These are phyloP conservation scores for Leptarthrus brevirostris DNA, from an alignment of 2,888 invertebrate species.

Conservation along the genomic window DNA sequence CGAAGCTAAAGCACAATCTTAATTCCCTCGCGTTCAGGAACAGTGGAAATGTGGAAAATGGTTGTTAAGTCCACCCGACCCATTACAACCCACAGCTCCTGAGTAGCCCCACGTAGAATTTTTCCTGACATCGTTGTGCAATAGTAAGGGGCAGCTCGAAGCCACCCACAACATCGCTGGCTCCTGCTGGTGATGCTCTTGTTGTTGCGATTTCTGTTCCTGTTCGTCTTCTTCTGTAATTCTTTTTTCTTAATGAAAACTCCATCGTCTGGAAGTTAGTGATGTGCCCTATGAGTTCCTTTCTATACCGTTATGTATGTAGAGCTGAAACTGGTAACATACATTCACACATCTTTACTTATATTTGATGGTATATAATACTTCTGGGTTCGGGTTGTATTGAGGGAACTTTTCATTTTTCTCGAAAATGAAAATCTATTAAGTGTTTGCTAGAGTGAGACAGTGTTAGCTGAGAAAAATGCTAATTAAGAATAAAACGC, in stretches of 20 bases:
- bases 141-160: not conserved
- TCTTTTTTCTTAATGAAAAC: slow-evolving; percentile 53
- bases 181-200: not conserved
- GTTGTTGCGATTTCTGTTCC: slow-evolving; percentile 37
- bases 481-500: slow-evolving; percentile 54
- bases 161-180: not conserved
- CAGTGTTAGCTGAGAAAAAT: slow-evolving; percentile 50
- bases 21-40: slow-evolving; percentile 40
- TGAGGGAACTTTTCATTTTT: slow-evolving; percentile 41
- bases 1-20: slow-evolving; percentile 6
- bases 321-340: slow-evolving; percentile 25
- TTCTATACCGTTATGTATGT: slow-evolving; percentile 46
- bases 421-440: slow-evolving; percentile 52
- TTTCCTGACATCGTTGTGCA: slow-evolving; percentile 3
- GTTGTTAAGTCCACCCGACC: slow-evolving; percentile 43
- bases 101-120: slow-evolving; percentile 43
- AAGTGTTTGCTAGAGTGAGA: slow-evolving; percentile 53
- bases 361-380: slow-evolving; percentile 7
- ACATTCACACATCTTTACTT: slow-evolving; percentile 33
- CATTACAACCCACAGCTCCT: slow-evolving; percentile 20
- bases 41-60: slow-evolving; percentile 42
- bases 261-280: slow-evolving; percentile 55
- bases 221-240: slow-evolving; percentile 48
- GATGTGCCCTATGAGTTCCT: slow-evolving; percentile 45
- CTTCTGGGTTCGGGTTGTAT: slow-evolving; percentile 23